Evolutionary conservation across 2,113 vertebrate species (phyloP).

Genomic region (Heteronetta atricapilla): DNA sequence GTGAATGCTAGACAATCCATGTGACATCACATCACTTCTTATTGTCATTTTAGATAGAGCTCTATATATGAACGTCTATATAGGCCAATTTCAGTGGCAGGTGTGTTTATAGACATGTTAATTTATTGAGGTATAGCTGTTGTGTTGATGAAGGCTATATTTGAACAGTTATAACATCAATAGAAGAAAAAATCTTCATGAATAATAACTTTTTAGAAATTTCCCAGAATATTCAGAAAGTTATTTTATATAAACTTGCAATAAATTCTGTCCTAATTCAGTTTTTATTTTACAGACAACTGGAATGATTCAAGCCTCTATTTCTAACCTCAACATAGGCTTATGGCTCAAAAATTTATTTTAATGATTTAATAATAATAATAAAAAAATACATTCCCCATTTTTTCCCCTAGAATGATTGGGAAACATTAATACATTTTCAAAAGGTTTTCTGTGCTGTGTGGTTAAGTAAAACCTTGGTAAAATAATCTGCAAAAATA

Average conservation of each 20-base stretch:
- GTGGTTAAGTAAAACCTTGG: neutral
- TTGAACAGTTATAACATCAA: neutral
- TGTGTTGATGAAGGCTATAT: neutral
- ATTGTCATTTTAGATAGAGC: neutral
- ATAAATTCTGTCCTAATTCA: neutral
- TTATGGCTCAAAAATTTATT: constrained; percentile 8
- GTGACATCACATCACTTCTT: rapidly evolving
- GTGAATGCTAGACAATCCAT: neutral
- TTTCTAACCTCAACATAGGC: neutral
- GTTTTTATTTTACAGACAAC: neutral
- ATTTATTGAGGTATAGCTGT: neutral
- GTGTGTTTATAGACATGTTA: neutral
- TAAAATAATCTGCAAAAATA: neutral
- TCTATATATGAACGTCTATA: neutral
- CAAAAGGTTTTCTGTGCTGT: neutral
- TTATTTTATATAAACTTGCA: neutral
- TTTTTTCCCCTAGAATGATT: neutral
- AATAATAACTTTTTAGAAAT: neutral
- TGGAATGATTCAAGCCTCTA: neutral
- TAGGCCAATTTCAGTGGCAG: neutral
- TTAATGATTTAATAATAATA: constrained; percentile 29
- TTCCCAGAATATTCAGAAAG: neutral
- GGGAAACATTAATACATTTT: neutral
- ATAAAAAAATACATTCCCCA: neutral
- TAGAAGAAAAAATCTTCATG: neutral